Percentiles rank a stretch among this genome's conserved stretches.
Evolutionary conservation across 2,113 vertebrate species (phyloP).

Genomic region (Eolophus roseicapilla): DNA sequence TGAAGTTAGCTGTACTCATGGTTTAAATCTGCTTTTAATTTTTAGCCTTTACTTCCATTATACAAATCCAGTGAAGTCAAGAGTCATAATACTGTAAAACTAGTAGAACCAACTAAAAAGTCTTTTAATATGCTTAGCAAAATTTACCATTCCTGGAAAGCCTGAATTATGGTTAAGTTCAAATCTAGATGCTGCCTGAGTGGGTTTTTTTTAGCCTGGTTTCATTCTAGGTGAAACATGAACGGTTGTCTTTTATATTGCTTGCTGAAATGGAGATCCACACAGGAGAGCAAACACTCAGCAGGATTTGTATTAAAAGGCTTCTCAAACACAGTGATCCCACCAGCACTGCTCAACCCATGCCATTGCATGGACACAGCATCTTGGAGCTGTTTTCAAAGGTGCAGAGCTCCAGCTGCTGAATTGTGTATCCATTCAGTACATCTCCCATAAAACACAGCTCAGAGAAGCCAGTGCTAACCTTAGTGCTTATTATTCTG

Average conservation of each 20-base stretch:
- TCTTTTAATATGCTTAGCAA: not conserved
- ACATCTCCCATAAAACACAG: not conserved
- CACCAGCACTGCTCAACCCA: not conserved
- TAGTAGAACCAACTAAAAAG: not conserved
- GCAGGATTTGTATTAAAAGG: not conserved
- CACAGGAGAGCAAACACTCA: not conserved
- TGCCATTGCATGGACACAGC: not conserved
- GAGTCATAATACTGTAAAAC: not conserved
- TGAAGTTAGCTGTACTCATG: not conserved
- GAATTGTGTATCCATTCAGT: not conserved
- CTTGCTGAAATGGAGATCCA: not conserved
- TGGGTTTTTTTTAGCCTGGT: not conserved
- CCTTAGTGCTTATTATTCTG: not conserved
- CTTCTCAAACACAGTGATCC: not conserved
- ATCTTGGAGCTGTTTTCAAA: not conserved
- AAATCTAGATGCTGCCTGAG: not conserved
- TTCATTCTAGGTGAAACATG: not conserved
- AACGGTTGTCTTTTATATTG: not conserved
- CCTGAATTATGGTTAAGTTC: not conserved
- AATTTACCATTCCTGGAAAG: conserved; percentile 17
- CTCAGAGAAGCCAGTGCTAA: not conserved
- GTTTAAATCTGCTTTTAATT: not conserved
- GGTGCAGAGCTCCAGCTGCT: not conserved
- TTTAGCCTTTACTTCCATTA: not conserved
- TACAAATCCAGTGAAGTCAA: not conserved